Percentiles rank a stretch among this genome's conserved stretches.
Conservation (phyloP, 2,888 invertebrate species). For the Cephus rjabovi region DNA sequence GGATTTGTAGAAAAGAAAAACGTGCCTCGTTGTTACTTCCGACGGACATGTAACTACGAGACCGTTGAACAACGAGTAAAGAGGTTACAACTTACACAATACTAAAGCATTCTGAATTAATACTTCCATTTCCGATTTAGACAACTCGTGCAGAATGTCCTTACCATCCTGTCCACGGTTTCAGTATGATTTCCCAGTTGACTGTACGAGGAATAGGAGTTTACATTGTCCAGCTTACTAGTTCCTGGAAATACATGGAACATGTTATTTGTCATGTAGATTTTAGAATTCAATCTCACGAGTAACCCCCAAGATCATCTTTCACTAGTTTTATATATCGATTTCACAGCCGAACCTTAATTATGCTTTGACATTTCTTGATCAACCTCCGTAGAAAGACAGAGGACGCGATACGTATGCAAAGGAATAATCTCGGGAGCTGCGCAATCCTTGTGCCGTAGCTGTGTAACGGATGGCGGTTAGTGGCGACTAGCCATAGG, state of each 20-base stretch:
- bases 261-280: not conserved
- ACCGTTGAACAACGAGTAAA: not conserved
- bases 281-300: not conserved
- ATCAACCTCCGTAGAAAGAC: not conserved
- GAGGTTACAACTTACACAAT: not conserved
- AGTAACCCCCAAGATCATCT: not conserved
- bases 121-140: not conserved
- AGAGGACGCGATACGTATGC: not conserved
- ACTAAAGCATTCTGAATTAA: not conserved
- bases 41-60: not conserved
- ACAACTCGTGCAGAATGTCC: not conserved
- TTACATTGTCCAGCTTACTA: not conserved
- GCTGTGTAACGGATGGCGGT: conserved; percentile 29
- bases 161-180: not conserved
- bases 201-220: not conserved
- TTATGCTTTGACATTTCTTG: not conserved
- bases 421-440: not conserved
- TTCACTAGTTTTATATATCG: not conserved
- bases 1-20: not conserved
- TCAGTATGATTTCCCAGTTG: not conserved
- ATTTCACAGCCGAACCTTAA: not conserved
- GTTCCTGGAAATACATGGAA: not conserved
- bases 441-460: not conserved
- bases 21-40: not conserved
- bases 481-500: conserved; percentile 28